Percentiles rank a stretch among this genome's conserved stretches.
Conservation (phyloP, 2,797 vertebrate genomes). For the Phyllotis vaccarum region DNA sequence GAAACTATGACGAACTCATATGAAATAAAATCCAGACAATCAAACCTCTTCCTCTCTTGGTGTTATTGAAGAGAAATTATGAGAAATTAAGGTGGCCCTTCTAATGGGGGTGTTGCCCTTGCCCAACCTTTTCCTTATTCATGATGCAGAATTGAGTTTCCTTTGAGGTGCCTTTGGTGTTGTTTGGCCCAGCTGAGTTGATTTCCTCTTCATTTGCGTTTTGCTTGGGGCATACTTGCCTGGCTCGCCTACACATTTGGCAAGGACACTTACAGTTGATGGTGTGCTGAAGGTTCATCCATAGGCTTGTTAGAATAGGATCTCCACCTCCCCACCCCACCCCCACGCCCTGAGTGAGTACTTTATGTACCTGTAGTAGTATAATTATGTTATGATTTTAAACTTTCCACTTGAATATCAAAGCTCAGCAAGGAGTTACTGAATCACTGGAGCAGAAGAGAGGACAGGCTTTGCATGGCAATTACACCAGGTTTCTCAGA, state of each 20-base stretch:
- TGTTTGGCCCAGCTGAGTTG: background rate
- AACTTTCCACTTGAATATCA: background rate
- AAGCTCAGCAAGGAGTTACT: constrained; percentile 25
- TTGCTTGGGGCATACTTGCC: background rate
- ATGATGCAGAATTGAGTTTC: background rate
- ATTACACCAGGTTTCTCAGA: background rate
- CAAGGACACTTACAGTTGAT: background rate
- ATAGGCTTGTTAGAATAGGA: background rate
- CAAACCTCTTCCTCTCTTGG: background rate
- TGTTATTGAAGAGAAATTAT: background rate
- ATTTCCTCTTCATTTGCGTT: constrained; percentile 45
- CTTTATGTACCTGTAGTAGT: background rate
- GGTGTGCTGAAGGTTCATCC: constrained; percentile 52
- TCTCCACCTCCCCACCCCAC: background rate
- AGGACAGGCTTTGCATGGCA: background rate
- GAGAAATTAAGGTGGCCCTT: background rate
- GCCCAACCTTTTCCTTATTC: constrained; percentile 4
- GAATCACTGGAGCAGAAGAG: constrained; percentile 5
- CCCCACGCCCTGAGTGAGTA: background rate
- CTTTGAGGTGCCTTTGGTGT: background rate
- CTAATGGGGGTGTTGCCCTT: background rate
- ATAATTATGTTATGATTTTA: constrained; percentile 43
- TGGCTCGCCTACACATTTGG: constrained; percentile 20
- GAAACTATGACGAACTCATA: background rate
- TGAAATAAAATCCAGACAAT: background rate